phyloP scores from a whole-genome alignment of 2,888 invertebrate species.

The Andrena haemorrhoa region DNA sequence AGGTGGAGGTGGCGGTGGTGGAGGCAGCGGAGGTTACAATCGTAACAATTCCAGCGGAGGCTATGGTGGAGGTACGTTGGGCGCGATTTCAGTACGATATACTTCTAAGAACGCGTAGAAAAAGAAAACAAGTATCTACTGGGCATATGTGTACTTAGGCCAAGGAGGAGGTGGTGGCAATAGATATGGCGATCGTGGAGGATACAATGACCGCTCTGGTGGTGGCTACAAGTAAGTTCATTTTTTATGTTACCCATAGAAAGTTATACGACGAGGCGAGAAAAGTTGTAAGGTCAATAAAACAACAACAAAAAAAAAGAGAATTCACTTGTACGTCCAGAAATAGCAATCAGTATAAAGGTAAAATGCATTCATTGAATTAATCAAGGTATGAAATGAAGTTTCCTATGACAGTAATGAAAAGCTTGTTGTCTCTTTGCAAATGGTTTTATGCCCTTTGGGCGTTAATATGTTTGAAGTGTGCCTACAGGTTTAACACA shows the following conservation, averaged over 20 bases:
- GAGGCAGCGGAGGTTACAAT: conserved; percentile 85
- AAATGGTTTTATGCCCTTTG: conserved; percentile 80
- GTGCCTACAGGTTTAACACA: conserved; percentile 85
- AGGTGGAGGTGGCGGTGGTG: conserved; percentile 74
- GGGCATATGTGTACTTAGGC: conserved; percentile 77
- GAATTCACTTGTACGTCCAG: conserved; percentile 51
- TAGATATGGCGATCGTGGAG: conserved; percentile 85
- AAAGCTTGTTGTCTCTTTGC: conserved; percentile 74
- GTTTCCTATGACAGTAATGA: conserved; percentile 73
- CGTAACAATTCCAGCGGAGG: conserved; percentile 72
- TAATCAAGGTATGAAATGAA: conserved; percentile 75
- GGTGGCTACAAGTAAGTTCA: conserved; percentile 84
- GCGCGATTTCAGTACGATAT: not conserved
- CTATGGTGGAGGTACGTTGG: conserved; percentile 73
- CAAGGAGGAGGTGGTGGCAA: conserved; percentile 85
- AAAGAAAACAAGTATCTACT: not conserved
- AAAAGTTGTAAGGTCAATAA: conserved; percentile 39
- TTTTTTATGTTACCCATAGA: conserved; percentile 46
- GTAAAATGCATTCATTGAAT: conserved; percentile 66
- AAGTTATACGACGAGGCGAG: conserved; percentile 51
- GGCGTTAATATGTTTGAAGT: conserved; percentile 84
- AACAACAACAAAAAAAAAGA: conserved; percentile 9
- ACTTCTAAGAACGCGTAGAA: not conserved
- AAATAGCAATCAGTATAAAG: conserved; percentile 56
- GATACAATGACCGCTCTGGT: conserved; percentile 84